A percentile compares a stretch with the other conserved stretches of the same genome.
These are phyloP conservation scores for Drosophila planitibia DNA, from an alignment of 2,888 invertebrate genomes.

Conservation along the genomic window DNA sequence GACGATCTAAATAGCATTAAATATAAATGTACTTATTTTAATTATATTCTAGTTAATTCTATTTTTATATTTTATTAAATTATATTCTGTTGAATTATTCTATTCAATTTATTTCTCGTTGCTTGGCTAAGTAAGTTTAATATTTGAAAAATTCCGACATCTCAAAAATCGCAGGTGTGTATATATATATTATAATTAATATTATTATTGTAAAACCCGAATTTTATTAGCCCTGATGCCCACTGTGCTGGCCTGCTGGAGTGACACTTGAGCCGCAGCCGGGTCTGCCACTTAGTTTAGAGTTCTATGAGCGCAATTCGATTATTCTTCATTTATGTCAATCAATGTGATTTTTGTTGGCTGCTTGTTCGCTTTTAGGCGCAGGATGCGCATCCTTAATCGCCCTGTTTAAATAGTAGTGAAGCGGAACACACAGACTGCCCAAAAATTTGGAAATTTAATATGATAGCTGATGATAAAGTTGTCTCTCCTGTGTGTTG, in stretches of 20 bases:
- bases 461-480: slow-evolving; percentile 58
- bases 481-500: slow-evolving; percentile 21
- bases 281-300: slow-evolving; percentile 66
- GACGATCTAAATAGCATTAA: neutral
- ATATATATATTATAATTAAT: neutral
- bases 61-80: neutral
- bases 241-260: slow-evolving; percentile 30
- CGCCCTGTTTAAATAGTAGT: slow-evolving; percentile 79
- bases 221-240: neutral
- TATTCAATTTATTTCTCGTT: neutral
- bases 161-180: neutral
- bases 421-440: slow-evolving; percentile 27
- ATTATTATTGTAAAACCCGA: neutral
- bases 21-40: neutral
- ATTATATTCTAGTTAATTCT: neutral
- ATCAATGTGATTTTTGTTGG: slow-evolving; percentile 75
- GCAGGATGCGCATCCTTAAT: slow-evolving; percentile 71
- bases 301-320: slow-evolving; percentile 81
- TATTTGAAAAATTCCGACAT: neutral
- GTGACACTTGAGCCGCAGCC: slow-evolving; percentile 43
- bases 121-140: neutral
- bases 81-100: neutral
- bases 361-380: slow-evolving; percentile 43
- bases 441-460: slow-evolving; percentile 76
- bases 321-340: slow-evolving; percentile 86